Conservation (phyloP, 1,140 invertebrate species). For the Drosophila virilis region DNA sequence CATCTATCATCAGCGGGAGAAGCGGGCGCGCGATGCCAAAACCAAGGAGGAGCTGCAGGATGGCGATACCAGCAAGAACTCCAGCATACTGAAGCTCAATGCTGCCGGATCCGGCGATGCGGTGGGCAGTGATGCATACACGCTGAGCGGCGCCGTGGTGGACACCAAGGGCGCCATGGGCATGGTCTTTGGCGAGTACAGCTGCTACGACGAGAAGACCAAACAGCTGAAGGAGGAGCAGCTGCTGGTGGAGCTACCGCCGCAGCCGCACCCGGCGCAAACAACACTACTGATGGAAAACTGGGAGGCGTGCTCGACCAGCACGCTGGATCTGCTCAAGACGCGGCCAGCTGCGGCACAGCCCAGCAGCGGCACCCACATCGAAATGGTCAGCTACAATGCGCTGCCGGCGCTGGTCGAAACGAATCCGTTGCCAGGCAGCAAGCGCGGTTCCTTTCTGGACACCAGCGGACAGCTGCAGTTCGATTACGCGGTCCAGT, state of each 20-base stretch:
- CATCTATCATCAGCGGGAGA: constrained; percentile 95
- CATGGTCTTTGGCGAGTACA: constrained; percentile 86
- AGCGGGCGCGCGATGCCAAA: constrained; percentile 87
- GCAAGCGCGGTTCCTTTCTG: constrained; percentile 74
- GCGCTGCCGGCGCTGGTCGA: constrained; percentile 56
- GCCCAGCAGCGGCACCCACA: constrained; percentile 25
- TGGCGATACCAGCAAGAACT: constrained; percentile 85
- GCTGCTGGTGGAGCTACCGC: constrained; percentile 87
- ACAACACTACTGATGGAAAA: constrained; percentile 75
- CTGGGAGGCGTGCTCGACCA: constrained; percentile 74
- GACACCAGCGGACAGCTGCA: constrained; percentile 57
- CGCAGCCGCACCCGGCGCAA: constrained; percentile 77
- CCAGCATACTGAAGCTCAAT: constrained; percentile 76
- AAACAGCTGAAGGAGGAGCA: constrained; percentile 87
- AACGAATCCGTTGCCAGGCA: constrained; percentile 47
- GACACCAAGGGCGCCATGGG: constrained; percentile 64
- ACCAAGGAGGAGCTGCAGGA: constrained; percentile 90
- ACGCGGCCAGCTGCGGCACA: constrained; percentile 53
- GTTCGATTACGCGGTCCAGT: constrained; percentile 84
- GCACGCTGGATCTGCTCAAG: constrained; percentile 76
- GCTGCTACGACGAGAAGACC: constrained; percentile 87
- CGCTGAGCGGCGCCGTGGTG: constrained; percentile 60
- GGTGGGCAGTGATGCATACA: constrained; percentile 53
- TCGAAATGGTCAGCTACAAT: constrained; percentile 74
- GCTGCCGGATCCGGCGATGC: constrained; percentile 48